Percentiles rank a stretch among this genome's conserved stretches.
Conservation (phyloP, 2,888 invertebrate species). For the Apantesis nais region DNA sequence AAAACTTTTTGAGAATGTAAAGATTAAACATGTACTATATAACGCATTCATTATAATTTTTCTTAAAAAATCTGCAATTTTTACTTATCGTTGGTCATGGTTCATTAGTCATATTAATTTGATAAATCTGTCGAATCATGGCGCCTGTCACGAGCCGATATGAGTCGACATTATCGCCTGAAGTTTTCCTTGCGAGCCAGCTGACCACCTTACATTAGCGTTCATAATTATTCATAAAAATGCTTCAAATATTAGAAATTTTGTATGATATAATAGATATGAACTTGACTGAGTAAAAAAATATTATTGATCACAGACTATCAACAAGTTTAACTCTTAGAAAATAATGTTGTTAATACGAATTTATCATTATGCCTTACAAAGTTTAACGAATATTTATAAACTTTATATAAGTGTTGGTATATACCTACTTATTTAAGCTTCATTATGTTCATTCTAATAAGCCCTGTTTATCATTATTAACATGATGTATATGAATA, state of each 20-base stretch:
- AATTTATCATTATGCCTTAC: not conserved
- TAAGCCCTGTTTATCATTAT: not conserved
- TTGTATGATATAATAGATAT: too few relatives aligned
- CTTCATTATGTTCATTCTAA: not conserved
- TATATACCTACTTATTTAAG: not conserved
- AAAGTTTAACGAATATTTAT: too few relatives aligned
- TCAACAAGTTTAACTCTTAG: not conserved
- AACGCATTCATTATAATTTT: not conserved
- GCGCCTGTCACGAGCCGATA: conserved; percentile 36
- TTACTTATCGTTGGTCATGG: conserved; percentile 7
- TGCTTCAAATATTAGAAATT: not conserved
- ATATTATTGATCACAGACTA: not conserved
- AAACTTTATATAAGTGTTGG: not conserved
- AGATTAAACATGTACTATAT: not conserved
- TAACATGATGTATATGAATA: not conserved
- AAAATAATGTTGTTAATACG: not conserved
- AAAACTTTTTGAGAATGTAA: not conserved
- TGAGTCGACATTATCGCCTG: conserved; percentile 15
- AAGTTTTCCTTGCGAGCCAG: conserved; percentile 11
- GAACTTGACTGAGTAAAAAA: too few relatives aligned
- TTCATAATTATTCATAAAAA: too few relatives aligned
- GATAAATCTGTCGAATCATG: conserved; percentile 33
- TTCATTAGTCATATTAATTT: conserved; percentile 42
- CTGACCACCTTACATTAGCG: conserved; percentile 30
- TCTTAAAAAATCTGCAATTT: not conserved